Evolutionary conservation across 2,888 invertebrate genomes (phyloP), one percentile per base, ranked within the genome.

Genomic region (Ypsolopha sequella): DNA sequence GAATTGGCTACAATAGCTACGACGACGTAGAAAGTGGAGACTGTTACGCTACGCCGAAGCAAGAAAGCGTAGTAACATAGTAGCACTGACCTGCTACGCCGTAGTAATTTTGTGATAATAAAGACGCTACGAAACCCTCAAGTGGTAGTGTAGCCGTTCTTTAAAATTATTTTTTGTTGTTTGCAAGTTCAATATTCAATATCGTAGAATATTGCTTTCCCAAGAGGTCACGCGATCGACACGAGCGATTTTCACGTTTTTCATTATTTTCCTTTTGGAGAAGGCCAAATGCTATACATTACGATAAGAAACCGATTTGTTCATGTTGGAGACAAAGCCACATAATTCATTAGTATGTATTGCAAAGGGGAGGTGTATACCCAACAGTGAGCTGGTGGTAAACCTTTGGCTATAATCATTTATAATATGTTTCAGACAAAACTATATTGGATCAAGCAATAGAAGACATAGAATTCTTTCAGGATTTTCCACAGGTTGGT

Each of bases 401-500:
- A 24, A 24, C 24, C 24, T 24, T 3, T 24, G 7, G 7, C 11
- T 11, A 33, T 34, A 7, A 14, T 33, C 1, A 45, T 33, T n/a
- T 8, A 14, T 45, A 45, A 7, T 45, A 45, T 13, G 14, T 89
- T 88, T 46, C 85, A 93, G 93, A 92, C 80, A 92, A 91, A 74
- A 84, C 88, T 24, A 88, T 93, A 57, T 74, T 93, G 58, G 88
- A 88, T 53, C 89, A 91, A 70, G 90, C 91, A 0, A 78, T 93
- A 53, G 88, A 88, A 36, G 91, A 92, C 58, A 80, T 89, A 8
- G 76, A 80, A 43, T 93, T 92, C 65, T 90, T 91, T 72, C 67
- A 70, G 6, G 68, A 82, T 33, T 88, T 88, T 65, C 81, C 81
- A 0, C 71, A 89, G 69, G 91, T 91, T 75, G 79, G 80, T 65